Evolutionary conservation across 2,888 invertebrate species (phyloP).

Genomic region (Odontocerum albicorne): DNA sequence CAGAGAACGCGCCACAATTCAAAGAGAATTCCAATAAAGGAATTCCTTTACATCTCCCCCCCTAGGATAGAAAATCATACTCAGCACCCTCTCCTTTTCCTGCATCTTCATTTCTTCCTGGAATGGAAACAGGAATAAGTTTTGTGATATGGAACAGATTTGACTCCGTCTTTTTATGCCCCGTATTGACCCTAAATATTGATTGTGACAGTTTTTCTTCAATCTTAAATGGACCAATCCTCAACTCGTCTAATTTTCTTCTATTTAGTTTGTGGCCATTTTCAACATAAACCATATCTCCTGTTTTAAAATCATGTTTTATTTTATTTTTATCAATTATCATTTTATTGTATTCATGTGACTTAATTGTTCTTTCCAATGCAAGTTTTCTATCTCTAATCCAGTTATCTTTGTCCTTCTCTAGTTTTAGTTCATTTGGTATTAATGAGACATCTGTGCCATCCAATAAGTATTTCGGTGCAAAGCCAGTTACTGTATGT

Average conservation of each 20-base stretch:
- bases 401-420: conserved; percentile 23
- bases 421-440: conserved; percentile 34
- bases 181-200: conserved; percentile 39
- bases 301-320: conserved; percentile 9
- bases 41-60: too few species aligned
- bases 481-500: conserved; percentile 40
- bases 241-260: conserved; percentile 38
- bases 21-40: too few species aligned
- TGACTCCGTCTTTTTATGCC: conserved; percentile 38
- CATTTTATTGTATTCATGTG: conserved; percentile 36
- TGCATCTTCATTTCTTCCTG: too few species aligned
- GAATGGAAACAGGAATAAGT: too few species aligned
- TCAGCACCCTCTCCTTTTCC: too few species aligned
- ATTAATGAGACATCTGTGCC: conserved; percentile 37
- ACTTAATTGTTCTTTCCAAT: conserved; percentile 38
- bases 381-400: conserved; percentile 37
- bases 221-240: conserved; percentile 36
- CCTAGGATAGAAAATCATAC: too few species aligned
- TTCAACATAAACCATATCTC: conserved; percentile 38
- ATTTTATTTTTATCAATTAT: conserved; percentile 15
- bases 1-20: too few species aligned
- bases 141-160: conserved; percentile 39
- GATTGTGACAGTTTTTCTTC: conserved; percentile 38
- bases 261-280: conserved; percentile 39
- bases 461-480: conserved; percentile 39